These are phyloP conservation scores for Bryconaethiops microstoma DNA, from an alignment of 2,797 vertebrate genomes.

Conservation along the genomic window DNA sequence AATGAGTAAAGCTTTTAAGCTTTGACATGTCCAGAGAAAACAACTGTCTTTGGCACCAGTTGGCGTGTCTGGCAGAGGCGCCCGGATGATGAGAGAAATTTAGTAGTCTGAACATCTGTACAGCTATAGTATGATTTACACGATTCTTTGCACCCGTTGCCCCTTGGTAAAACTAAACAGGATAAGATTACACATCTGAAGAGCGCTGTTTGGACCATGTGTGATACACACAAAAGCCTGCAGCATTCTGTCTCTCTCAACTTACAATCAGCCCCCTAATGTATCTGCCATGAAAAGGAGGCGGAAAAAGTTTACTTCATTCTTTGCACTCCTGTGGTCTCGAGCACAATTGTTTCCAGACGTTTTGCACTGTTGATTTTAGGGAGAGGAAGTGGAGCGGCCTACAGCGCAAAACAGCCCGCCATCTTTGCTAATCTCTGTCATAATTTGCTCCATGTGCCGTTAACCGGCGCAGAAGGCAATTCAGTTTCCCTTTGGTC, in stretches of 20 bases:
- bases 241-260: slow-evolving; percentile 15
- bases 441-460: slow-evolving; percentile 57
- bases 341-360: slow-evolving; percentile 55
- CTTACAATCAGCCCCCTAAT: slow-evolving; percentile 47
- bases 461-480: neutral
- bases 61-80: neutral
- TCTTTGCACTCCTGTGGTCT: slow-evolving; percentile 55
- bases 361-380: slow-evolving; percentile 47
- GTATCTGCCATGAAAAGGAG: slow-evolving; percentile 30
- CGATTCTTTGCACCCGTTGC: neutral
- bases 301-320: slow-evolving; percentile 41
- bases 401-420: slow-evolving; percentile 46
- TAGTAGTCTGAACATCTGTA: slow-evolving; percentile 32
- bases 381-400: slow-evolving; percentile 48
- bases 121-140: neutral
- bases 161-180: slow-evolving; percentile 4
- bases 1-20: slow-evolving; percentile 24
- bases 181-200: neutral
- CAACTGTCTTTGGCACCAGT: neutral
- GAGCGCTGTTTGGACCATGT: neutral
- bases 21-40: slow-evolving; percentile 24
- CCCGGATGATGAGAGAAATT: slow-evolving; percentile 32
- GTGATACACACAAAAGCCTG: neutral
- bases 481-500: slow-evolving; percentile 19
- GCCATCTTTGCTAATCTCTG: slow-evolving; percentile 66